Evolutionary conservation across 2,888 invertebrate genomes (phyloP).

Genomic region (Hirtodrosophila histrioides): DNA sequence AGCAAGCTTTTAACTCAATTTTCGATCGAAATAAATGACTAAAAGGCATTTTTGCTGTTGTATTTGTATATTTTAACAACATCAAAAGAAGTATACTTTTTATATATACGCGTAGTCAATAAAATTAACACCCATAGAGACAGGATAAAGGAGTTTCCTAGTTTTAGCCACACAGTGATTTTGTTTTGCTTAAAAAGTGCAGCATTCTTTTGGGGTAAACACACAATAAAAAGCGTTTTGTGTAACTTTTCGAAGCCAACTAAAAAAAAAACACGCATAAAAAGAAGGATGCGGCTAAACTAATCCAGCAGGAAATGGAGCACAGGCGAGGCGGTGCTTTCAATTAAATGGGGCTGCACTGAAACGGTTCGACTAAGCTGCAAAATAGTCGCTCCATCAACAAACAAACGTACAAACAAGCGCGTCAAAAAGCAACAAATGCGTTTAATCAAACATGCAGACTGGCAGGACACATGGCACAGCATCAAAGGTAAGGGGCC

Average conservation of each 20-base stretch:
- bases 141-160: too few relatives aligned
- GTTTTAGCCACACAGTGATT: background rate
- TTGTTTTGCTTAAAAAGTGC: background rate
- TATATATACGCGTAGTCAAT: too few relatives aligned
- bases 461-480: constrained; percentile 24
- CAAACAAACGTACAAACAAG: constrained; percentile 29
- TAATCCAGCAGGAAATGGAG: constrained; percentile 56
- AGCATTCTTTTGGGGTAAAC: constrained; percentile 1
- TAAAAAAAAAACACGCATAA: constrained; percentile 4
- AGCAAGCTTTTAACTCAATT: too few relatives aligned
- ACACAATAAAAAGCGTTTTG: constrained; percentile 25
- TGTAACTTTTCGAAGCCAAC: constrained; percentile 17
- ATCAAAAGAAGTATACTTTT: too few relatives aligned
- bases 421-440: constrained; percentile 77
- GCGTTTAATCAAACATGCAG: constrained; percentile 78
- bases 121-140: too few relatives aligned
- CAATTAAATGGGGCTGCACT: constrained; percentile 51
- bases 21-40: too few relatives aligned
- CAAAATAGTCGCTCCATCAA: constrained; percentile 42
- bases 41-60: too few relatives aligned
- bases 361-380: constrained; percentile 52
- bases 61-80: too few relatives aligned
- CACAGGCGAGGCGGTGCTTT: constrained; percentile 46
- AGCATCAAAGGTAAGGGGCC: constrained; percentile 35
- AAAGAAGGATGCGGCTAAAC: constrained; percentile 23